Evolutionary conservation across 2,888 invertebrate species (phyloP), one percentile per base, ranked within the genome.

Genomic region (Cyrtodaria siliqua): DNA sequence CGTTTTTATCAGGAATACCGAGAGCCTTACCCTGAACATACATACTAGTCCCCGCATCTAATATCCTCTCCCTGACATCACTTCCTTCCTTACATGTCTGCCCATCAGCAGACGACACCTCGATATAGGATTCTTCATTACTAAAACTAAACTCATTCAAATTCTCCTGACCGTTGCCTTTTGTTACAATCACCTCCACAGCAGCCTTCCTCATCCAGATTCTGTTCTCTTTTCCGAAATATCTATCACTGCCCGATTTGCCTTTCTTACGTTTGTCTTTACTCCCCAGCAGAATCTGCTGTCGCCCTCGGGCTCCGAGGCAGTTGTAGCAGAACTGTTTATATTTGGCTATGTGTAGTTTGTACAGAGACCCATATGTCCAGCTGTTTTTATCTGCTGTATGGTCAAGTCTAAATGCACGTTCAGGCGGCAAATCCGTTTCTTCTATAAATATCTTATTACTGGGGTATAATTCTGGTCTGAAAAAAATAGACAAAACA

Each of bases 311-410:
- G 18, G 71, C 44, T 8, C 89, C 89, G 4, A 87, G 49, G 68
- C 80, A 80, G 18, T 67, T 55, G 26, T 68, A 26, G 18, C 79
- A 61, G 18, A 44, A 44, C 20, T 64, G 40, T 23, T 82, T 79
- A 62, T 91, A 92, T 29, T 80, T 85, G 2, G 93, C 87, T 26
- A 92, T 83, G 62, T 92, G 89, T 23, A 83, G 82, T 63, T 89
- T 90, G 72, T 92, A 92, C 26, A 93, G 73, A 26, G 89, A 88
- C 29, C 89, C 89, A 83, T 91, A 93, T 3, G 86, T 83, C 76
- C 89, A 85, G 66, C 92, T 91, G 53, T 91, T 87, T 59, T 68
- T 74, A 77, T 93, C 92, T 8, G 86, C 52, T 59, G 82, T 86
- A 16, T 87, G 69, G 82, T 93, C 93, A 18, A 92, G 61, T 56